Percentiles rank a stretch among this genome's conserved stretches.
Conservation (phyloP, 92 coral and sea anemone species). For the Paragorgia papillata region DNA sequence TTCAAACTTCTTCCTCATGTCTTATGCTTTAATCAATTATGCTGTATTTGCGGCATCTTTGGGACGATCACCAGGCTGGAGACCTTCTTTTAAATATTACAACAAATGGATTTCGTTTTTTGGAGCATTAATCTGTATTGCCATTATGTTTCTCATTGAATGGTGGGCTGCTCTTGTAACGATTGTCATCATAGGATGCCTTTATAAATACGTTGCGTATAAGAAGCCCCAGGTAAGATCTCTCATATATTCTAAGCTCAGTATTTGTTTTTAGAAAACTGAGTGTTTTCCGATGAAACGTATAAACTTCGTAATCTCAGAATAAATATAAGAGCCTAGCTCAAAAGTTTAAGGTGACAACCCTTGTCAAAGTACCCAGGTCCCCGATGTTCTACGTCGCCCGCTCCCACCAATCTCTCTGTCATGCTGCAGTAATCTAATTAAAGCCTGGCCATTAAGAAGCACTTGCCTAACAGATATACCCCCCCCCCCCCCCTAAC, state of each 20-base stretch:
- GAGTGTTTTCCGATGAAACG: conserved; percentile 89
- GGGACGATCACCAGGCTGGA: conserved; percentile 99
- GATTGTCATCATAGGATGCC: conserved; percentile 75
- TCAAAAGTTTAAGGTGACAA: no score
- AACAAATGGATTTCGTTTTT: conserved; percentile 98
- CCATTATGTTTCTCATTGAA: conserved; percentile 97
- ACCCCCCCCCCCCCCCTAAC: no score
- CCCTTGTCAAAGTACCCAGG: no score
- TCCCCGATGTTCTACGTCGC: no score
- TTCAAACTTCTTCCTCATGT: conserved; percentile 96
- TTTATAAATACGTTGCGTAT: conserved; percentile 91
- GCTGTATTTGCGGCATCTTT: conserved; percentile 99
- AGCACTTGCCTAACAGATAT: no score
- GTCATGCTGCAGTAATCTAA: no score
- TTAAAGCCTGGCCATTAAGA: no score
- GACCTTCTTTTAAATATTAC: conserved; percentile 98
- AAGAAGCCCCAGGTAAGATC: conserved; percentile 93
- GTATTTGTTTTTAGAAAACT: conserved; percentile 91
- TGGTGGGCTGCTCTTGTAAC: conserved; percentile 99
- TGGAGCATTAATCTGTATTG: conserved; percentile 96
- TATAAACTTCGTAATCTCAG: no score
- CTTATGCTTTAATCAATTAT: conserved; percentile 93
- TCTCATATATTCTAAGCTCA: no score
- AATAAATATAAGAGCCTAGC: no score
- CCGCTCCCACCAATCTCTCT: no score